phyloP scores from a whole-genome alignment of 2,113 vertebrate species.

The Haemorhous mexicanus region DNA sequence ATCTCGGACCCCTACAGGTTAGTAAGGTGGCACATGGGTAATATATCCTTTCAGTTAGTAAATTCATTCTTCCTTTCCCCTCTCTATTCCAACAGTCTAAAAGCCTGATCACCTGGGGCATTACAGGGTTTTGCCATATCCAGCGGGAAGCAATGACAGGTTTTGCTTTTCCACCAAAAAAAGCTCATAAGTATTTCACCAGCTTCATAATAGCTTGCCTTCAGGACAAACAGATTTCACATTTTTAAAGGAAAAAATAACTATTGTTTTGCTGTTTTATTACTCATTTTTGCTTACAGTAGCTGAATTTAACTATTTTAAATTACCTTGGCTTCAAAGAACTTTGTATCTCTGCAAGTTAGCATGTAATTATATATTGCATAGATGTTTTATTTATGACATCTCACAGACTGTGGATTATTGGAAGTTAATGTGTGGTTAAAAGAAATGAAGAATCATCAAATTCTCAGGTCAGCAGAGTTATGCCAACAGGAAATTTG shows the following conservation, averaged over 20 bases:
- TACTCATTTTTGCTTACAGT: not conserved
- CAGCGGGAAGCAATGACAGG: not conserved
- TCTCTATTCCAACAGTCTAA: not conserved
- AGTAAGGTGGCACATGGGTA: not conserved
- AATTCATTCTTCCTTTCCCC: not conserved
- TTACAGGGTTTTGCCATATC: not conserved
- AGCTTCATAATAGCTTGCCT: not conserved
- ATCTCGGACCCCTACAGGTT: slow-evolving; percentile 92
- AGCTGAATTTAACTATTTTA: not conserved
- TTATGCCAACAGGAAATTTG: not conserved
- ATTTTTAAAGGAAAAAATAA: not conserved
- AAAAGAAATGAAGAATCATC: not conserved
- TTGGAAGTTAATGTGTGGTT: not conserved
- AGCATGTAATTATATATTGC: not conserved
- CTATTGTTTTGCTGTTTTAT: not conserved
- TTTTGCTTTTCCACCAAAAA: not conserved
- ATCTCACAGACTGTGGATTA: not conserved
- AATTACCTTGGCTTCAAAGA: not conserved
- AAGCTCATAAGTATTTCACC: not conserved
- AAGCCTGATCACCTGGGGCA: not conserved
- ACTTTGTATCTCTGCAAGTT: not conserved
- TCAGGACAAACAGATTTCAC: not conserved
- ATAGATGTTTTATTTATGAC: not conserved
- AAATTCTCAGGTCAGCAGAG: not conserved
- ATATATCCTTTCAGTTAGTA: not conserved